Base-by-base conservation (phyloP, 2,888 invertebrate species). In the Drosophila paracracens region DNA sequence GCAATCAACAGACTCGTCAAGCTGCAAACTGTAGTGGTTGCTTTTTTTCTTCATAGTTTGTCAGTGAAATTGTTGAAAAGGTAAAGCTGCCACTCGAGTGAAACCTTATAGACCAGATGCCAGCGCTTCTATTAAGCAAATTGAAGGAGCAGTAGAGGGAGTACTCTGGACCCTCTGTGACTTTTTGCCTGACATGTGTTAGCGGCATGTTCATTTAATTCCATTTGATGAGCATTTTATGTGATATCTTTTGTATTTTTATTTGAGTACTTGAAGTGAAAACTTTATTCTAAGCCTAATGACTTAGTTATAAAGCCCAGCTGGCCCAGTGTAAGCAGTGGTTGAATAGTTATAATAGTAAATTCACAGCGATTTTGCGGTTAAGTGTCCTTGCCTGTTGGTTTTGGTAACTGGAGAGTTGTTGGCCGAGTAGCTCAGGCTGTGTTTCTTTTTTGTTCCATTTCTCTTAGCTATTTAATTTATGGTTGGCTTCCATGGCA, bases 341-440 rank as follows among this genome's bases (percentile, higher is more conserved):
- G 25, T 54, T 36, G 66, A 66, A 54, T 62, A 48, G 59, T 52
- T 58, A 57, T 79, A 40, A 51, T 51, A 53, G 67, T 68, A 67
- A 77, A 74, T 76, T 75, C 70, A 52, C 65, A 62, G 58, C 71
- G 71, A 63, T 64, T 66, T 72, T 80, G 84, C 70, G 84, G 79
- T 76, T 76, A 76, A 81, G 82, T 81, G 70, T 63, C 51, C 69
- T 68, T 81, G 46, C 53, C 65, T 72, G 69, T 74, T 74, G 61
- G 38, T 50, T 52, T 63, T 57, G 48, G 38, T 73, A 53, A 58
- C 64, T 71, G 76, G 48, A 43, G 69, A 58, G 58, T 50, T 72
- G 59, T 63, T 67, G 62, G 58, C 40, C 48, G 29, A 65, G 62
- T 43, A 29, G 36, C 58, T 72, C 72, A 77, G 63, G 52, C 68